A percentile compares a stretch with the other conserved stretches of the same genome.
Conservation (phyloP, 2,888 invertebrate species). For the Meliscaeva auricollis region DNA sequence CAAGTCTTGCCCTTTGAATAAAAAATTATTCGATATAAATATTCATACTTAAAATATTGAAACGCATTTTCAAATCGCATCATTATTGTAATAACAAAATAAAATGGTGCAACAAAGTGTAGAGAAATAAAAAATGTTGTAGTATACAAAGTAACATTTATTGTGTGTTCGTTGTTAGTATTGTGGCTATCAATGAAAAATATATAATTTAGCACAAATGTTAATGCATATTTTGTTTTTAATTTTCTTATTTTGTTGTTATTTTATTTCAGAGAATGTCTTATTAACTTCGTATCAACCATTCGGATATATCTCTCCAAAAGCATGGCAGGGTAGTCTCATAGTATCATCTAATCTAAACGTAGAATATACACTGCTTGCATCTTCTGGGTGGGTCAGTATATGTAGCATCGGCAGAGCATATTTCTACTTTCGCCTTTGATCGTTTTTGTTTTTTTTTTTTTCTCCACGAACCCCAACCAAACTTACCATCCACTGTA, state of each 20-base stretch:
- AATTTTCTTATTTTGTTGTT: neutral
- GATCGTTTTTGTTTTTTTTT: neutral
- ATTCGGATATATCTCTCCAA: constrained; percentile 44
- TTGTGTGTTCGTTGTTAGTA: constrained; percentile 57
- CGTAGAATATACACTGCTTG: constrained; percentile 48
- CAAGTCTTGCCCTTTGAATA: too few relatives aligned
- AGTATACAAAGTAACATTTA: constrained; percentile 15
- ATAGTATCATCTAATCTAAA: constrained; percentile 46
- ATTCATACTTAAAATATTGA: too few relatives aligned
- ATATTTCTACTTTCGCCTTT: constrained; percentile 41
- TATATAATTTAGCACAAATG: constrained; percentile 46
- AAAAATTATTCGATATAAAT: too few relatives aligned
- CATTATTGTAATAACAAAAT: neutral
- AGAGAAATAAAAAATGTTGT: constrained; percentile 2
- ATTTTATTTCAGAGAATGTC: constrained; percentile 21
- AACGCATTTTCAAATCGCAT: neutral
- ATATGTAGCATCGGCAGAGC: constrained; percentile 36
- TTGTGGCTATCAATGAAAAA: constrained; percentile 37
- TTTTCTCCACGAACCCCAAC: constrained; percentile 47
- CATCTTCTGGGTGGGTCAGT: constrained; percentile 55
- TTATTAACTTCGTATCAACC: constrained; percentile 29
- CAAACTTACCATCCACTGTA: constrained; percentile 65
- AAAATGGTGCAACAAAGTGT: constrained; percentile 8
- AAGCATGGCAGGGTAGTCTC: constrained; percentile 66
- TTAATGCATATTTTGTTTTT: constrained; percentile 16